These are phyloP conservation scores for Mus minutoides DNA, from an alignment of 2,797 vertebrate genomes.

Conservation along the genomic window DNA sequence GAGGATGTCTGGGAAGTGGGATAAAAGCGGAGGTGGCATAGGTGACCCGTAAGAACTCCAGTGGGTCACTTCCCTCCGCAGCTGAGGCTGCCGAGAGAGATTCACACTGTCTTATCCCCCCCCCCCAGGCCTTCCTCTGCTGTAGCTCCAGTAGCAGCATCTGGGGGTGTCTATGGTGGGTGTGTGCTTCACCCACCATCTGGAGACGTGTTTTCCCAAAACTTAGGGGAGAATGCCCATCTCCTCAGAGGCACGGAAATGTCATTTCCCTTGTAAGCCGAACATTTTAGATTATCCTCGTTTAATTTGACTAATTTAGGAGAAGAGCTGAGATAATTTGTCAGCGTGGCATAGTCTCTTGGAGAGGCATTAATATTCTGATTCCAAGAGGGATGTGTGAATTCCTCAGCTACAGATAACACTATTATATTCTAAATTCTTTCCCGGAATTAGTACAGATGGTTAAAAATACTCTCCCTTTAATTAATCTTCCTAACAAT, in stretches of 20 bases:
- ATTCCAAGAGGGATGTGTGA: constrained; percentile 60
- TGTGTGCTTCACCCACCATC: not conserved
- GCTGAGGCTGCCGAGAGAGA: not conserved
- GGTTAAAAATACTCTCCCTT: constrained; percentile 77
- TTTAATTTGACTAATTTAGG: constrained; percentile 72
- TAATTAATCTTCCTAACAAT: constrained; percentile 80
- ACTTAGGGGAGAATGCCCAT: constrained; percentile 26
- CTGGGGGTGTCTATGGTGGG: not conserved
- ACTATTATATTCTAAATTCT: constrained; percentile 63
- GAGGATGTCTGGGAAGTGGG: not conserved
- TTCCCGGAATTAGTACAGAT: constrained; percentile 77
- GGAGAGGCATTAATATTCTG: constrained; percentile 73
- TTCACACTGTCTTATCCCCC: not conserved
- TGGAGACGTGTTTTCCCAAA: not conserved
- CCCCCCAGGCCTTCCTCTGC: too few relatives aligned
- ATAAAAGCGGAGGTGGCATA: not conserved
- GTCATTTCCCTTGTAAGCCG: constrained; percentile 51
- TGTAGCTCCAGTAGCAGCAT: not conserved
- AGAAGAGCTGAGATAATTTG: constrained; percentile 58
- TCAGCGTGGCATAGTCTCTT: not conserved
- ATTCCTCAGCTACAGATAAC: constrained; percentile 75
- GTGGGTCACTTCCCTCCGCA: too few relatives aligned
- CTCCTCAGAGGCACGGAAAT: constrained; percentile 58
- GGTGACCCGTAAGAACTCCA: not conserved
- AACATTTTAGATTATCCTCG: constrained; percentile 35